A percentile compares a stretch with the other conserved stretches of the same genome.
phyloP scores from a whole-genome alignment of 2,888 invertebrate genomes.

The Automeris io region DNA sequence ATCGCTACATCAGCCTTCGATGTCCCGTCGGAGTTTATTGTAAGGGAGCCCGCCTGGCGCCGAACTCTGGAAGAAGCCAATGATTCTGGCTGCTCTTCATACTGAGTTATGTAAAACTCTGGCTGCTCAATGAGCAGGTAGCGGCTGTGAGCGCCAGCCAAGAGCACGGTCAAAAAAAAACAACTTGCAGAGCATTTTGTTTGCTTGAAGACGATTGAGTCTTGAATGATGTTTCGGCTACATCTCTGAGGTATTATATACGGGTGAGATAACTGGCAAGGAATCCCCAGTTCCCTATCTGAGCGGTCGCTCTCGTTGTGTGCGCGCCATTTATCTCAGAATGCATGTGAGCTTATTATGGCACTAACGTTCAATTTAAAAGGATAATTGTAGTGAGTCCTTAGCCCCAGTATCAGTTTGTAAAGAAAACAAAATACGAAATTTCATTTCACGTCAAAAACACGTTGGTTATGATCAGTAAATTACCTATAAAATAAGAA shows the following conservation, averaged over 20 bases:
- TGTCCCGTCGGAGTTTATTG: constrained; percentile 7
- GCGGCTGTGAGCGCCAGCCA: neutral
- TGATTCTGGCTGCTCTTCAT: neutral
- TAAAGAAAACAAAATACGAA: no score
- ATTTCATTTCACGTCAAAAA: no score
- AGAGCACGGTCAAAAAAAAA: neutral
- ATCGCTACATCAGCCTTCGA: constrained; percentile 8
- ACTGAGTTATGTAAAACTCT: neutral
- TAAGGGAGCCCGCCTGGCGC: constrained; percentile 2
- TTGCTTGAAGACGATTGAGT: neutral
- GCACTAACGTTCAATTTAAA: no score
- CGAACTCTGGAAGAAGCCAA: neutral
- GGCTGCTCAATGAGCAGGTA: neutral
- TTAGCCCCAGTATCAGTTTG: no score
- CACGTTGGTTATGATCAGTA: no score
- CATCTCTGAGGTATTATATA: neutral
- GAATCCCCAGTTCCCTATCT: neutral
- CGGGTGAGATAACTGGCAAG: neutral
- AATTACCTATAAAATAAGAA: no score
- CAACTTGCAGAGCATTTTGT: neutral
- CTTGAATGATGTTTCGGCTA: neutral
- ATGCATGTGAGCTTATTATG: no score
- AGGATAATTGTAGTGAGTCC: no score
- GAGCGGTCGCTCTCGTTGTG: neutral
- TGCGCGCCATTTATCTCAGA: neutral